Evolutionary conservation across 2,797 vertebrate genomes (phyloP).

Genomic region (Molossus molossus): DNA sequence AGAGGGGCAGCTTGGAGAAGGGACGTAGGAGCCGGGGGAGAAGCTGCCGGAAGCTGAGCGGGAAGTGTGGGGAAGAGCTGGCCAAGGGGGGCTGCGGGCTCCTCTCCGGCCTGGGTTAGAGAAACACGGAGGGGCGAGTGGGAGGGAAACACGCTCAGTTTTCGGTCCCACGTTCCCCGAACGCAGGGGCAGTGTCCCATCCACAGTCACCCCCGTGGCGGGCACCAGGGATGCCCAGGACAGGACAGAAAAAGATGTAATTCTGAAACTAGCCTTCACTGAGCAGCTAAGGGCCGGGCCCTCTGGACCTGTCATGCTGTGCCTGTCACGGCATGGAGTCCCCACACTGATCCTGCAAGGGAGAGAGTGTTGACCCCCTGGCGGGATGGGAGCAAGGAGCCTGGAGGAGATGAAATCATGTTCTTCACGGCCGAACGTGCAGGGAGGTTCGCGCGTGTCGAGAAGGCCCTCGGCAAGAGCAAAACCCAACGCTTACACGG

Average conservation of each 20-base stretch:
- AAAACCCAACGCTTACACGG: background rate
- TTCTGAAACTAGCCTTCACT: background rate
- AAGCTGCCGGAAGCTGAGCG: background rate
- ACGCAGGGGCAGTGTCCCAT: accelerated
- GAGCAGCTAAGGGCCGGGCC: too few species aligned
- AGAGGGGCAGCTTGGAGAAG: background rate
- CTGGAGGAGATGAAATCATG: background rate
- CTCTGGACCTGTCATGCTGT: too few species aligned
- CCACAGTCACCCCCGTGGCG: accelerated
- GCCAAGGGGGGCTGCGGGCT: accelerated
- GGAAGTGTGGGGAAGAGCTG: background rate
- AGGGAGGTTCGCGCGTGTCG: background rate
- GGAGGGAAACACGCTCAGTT: accelerated
- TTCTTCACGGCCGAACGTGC: background rate
- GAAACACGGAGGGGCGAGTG: accelerated
- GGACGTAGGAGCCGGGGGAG: accelerated
- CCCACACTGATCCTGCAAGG: too few species aligned
- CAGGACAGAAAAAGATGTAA: background rate
- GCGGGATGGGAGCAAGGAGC: background rate
- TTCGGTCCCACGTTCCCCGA: background rate
- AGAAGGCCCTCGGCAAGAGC: background rate
- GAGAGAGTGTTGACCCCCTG: too few species aligned
- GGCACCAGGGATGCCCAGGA: background rate
- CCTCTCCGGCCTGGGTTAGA: accelerated
- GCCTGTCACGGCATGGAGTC: background rate